Conservation (phyloP, 2,797 vertebrate species). For the Sparus aurata region DNA sequence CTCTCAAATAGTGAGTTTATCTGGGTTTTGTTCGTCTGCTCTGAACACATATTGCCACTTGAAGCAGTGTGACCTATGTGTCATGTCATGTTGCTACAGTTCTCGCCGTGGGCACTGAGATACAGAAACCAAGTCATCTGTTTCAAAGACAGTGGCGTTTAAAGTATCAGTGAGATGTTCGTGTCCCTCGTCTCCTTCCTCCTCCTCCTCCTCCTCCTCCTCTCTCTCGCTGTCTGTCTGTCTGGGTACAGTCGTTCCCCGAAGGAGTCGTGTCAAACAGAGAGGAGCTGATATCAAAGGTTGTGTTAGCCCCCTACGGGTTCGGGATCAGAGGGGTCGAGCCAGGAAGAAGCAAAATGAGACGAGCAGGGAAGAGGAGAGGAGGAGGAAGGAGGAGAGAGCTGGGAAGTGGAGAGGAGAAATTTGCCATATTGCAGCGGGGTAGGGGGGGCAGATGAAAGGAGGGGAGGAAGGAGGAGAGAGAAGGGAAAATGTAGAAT, state of each 20-base stretch:
- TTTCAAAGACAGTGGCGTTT: conserved; percentile 47
- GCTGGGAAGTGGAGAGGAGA: not conserved
- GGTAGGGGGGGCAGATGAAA: conserved; percentile 32
- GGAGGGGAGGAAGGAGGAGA: not conserved
- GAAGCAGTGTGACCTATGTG: conserved; percentile 41
- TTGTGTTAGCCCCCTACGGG: conserved; percentile 35
- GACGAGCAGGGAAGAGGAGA: conserved; percentile 7
- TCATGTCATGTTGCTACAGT: conserved; percentile 18
- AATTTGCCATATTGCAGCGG: conserved; percentile 24
- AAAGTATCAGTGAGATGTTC: conserved; percentile 45
- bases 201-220: not conserved
- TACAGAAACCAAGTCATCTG: conserved; percentile 37
- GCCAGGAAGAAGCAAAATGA: conserved; percentile 38
- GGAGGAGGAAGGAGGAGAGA: conserved; percentile 1
- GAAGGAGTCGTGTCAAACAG: conserved; percentile 49
- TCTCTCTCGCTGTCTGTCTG: not conserved
- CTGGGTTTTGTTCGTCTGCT: not conserved
- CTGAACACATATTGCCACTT: conserved; percentile 18
- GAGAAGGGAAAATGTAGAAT: not conserved
- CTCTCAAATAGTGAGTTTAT: not conserved
- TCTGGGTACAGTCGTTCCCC: conserved; percentile 28
- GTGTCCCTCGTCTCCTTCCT: not conserved
- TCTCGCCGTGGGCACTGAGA: conserved; percentile 20
- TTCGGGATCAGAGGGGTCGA: conserved; percentile 54
- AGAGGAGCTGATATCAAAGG: conserved; percentile 63